phyloP scores from a whole-genome alignment of 2,113 vertebrate species.

The Eclectus roratus region DNA sequence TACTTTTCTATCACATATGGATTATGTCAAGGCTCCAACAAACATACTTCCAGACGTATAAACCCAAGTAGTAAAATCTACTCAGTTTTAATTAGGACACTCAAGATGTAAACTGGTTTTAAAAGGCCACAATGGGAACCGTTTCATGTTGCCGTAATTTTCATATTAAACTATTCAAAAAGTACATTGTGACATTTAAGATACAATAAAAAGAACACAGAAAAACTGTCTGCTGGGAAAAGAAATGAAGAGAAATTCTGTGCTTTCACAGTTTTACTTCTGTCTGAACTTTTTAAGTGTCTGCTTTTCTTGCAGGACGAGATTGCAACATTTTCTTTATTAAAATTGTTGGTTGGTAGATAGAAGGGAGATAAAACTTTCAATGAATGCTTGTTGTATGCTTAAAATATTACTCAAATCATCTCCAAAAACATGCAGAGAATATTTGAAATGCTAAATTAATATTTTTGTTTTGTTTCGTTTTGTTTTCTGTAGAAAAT shows the following conservation, averaged over 20 bases:
- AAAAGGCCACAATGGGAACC: constrained; percentile 34
- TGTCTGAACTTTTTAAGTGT: constrained; percentile 6
- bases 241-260: neutral
- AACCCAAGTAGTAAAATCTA: constrained; percentile 30
- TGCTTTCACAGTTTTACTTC: constrained; percentile 6
- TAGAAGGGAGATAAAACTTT: neutral
- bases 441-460: neutral
- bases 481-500: neutral
- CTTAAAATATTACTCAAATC: neutral
- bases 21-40: constrained; percentile 27
- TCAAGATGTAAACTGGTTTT: constrained; percentile 10
- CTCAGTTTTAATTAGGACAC: constrained; percentile 31
- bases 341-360: neutral
- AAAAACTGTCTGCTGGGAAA: neutral
- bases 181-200: constrained; percentile 42
- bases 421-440: neutral
- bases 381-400: neutral
- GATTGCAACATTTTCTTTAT: neutral
- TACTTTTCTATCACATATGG: constrained; percentile 1
- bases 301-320: constrained; percentile 10
- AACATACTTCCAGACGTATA: constrained; percentile 40
- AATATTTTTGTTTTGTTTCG: neutral
- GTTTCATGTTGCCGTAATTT: constrained; percentile 28
- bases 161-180: constrained; percentile 45
- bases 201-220: constrained; percentile 31